A percentile compares a stretch with the other conserved stretches of the same genome.
phyloP scores from a whole-genome alignment of 2,888 invertebrate species.

The Apamea epomidion region DNA sequence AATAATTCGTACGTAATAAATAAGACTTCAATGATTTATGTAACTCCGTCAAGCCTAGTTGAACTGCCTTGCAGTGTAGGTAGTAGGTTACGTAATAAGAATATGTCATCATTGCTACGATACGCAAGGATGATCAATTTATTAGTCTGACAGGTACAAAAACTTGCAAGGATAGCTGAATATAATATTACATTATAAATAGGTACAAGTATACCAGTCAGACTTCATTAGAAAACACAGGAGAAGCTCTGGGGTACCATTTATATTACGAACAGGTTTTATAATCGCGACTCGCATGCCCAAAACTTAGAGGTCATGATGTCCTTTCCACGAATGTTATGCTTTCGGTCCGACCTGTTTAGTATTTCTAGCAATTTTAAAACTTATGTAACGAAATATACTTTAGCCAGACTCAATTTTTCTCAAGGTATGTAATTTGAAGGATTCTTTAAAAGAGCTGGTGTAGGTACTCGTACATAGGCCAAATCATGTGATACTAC shows the following conservation, averaged over 20 bases:
- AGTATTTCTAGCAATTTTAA: conserved; percentile 10
- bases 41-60: conserved; percentile 44
- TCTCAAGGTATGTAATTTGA: not conserved
- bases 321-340: conserved; percentile 59
- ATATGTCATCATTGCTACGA: conserved; percentile 58
- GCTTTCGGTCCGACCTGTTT: conserved; percentile 42
- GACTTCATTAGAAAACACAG: conserved; percentile 64
- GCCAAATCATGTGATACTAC: not conserved
- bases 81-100: conserved; percentile 45
- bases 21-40: conserved; percentile 33
- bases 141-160: conserved; percentile 49
- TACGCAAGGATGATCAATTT: conserved; percentile 49
- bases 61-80: conserved; percentile 6
- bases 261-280: conserved; percentile 81
- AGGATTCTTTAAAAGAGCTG: not conserved
- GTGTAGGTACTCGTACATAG: not conserved
- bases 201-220: conserved; percentile 13
- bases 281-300: conserved; percentile 71
- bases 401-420: not conserved
- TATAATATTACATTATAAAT: conserved; percentile 14
- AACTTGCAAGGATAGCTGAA: conserved; percentile 27
- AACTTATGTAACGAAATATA: conserved; percentile 12
- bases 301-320: conserved; percentile 73
- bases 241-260: conserved; percentile 72
- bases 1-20: conserved; percentile 12